Percentiles rank a stretch among this genome's conserved stretches.
Conservation (phyloP, 2,113 vertebrate genomes). For the Ranitomeya variabilis region DNA sequence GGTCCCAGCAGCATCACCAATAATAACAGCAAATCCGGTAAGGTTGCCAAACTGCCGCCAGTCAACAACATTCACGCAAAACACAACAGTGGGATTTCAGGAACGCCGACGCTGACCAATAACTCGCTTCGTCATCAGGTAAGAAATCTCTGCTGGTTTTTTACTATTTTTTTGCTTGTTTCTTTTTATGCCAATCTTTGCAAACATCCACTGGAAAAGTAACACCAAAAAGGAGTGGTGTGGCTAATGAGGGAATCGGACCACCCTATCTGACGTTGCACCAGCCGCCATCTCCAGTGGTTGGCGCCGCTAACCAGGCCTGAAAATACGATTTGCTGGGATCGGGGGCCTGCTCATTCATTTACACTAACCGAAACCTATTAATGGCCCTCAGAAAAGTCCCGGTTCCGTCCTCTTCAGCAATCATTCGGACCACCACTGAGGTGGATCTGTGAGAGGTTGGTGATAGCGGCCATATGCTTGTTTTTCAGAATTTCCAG, state of each 20-base stretch:
- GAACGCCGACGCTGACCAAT: slow-evolving; percentile 86
- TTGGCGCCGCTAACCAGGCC: neutral
- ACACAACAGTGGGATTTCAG: slow-evolving; percentile 86
- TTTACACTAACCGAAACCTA: no score
- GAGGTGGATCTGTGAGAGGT: no score
- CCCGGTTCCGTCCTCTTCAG: no score
- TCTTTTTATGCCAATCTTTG: neutral
- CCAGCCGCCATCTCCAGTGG: no score
- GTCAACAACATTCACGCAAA: slow-evolving; percentile 93
- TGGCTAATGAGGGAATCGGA: neutral
- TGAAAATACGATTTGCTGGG: neutral
- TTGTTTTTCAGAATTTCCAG: no score
- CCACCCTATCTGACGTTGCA: neutral
- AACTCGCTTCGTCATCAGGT: slow-evolving; percentile 97
- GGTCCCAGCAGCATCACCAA: slow-evolving; percentile 77
- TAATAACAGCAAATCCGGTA: slow-evolving; percentile 81
- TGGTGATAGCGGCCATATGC: no score
- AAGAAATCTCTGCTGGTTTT: slow-evolving; percentile 54
- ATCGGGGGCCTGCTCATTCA: no score
- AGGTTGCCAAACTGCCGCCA: slow-evolving; percentile 89
- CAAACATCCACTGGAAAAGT: no score
- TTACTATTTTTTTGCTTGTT: neutral
- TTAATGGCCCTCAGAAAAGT: no score
- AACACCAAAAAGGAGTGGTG: neutral
- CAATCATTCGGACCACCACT: no score